Conservation (phyloP, 2,113 vertebrate genomes). For the Amphiprion ocellaris region DNA sequence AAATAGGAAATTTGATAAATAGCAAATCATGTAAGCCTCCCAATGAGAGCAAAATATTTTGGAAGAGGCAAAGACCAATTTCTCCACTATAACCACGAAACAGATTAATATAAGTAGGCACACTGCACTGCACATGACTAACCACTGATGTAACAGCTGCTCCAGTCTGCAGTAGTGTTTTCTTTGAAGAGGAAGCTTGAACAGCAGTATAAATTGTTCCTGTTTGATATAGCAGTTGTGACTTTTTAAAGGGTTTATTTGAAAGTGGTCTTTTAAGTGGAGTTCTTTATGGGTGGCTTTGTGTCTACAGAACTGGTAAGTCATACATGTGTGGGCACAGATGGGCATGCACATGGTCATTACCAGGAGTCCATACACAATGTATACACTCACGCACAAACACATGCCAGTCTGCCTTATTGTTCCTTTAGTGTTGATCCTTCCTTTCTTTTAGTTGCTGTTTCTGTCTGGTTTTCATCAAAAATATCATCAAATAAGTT, state of each 20-base stretch:
- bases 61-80: background rate
- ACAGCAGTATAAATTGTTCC: constrained; percentile 49
- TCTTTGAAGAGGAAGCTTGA: constrained; percentile 14
- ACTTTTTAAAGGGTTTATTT: constrained; percentile 45
- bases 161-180: background rate
- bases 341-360: constrained; percentile 18
- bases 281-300: constrained; percentile 51
- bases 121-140: background rate
- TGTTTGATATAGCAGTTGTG: constrained; percentile 44
- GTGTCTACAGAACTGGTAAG: constrained; percentile 16
- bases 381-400: too few species aligned
- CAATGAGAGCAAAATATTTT: too few species aligned
- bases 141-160: background rate
- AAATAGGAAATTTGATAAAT: too few species aligned
- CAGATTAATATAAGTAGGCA: background rate
- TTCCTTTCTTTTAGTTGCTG: too few species aligned
- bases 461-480: too few species aligned
- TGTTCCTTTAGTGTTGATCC: too few species aligned
- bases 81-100: background rate
- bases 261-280: constrained; percentile 62
- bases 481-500: too few species aligned
- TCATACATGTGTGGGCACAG: constrained; percentile 19
- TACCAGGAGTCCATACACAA: background rate
- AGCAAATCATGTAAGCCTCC: background rate
- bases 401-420: too few species aligned